phyloP scores from a whole-genome alignment of 2,797 vertebrate genomes.

The Hyperoplus lanceolatus region DNA sequence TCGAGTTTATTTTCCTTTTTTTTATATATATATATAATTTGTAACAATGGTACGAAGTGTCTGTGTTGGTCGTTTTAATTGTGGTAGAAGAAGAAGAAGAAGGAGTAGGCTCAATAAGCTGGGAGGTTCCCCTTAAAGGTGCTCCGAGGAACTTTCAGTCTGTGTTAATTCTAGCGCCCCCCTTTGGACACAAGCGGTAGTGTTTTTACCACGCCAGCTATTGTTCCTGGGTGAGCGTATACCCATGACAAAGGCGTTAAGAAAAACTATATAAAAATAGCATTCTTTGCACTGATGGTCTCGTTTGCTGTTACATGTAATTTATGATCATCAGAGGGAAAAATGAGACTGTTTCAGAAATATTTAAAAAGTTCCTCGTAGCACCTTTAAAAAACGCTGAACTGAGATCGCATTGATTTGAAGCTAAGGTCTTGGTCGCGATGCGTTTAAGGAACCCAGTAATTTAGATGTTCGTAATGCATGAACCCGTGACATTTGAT shows the following conservation, averaged over 20 bases:
- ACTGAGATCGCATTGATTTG: neutral
- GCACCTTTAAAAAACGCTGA: neutral
- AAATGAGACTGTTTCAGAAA: no score
- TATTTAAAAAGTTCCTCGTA: no score
- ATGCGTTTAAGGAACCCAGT: conserved; percentile 13
- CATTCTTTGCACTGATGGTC: no score
- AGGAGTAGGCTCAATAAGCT: conserved; percentile 47
- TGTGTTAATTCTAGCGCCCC: no score
- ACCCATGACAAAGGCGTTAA: no score
- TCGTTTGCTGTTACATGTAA: no score
- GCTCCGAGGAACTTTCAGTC: no score
- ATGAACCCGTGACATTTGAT: conserved; percentile 93
- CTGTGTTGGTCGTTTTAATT: conserved; percentile 82
- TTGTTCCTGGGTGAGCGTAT: no score
- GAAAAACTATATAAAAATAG: no score
- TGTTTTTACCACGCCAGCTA: no score
- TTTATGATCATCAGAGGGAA: no score
- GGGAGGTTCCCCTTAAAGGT: neutral
- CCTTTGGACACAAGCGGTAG: no score
- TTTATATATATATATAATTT: conserved; percentile 74
- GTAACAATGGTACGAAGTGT: conserved; percentile 88
- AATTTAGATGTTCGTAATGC: conserved; percentile 91
- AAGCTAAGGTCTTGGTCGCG: neutral
- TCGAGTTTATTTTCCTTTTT: conserved; percentile 72
- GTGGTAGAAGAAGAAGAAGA: conserved; percentile 81